Conservation (phyloP, 2,797 vertebrate species). For the Falco biarmicus region DNA sequence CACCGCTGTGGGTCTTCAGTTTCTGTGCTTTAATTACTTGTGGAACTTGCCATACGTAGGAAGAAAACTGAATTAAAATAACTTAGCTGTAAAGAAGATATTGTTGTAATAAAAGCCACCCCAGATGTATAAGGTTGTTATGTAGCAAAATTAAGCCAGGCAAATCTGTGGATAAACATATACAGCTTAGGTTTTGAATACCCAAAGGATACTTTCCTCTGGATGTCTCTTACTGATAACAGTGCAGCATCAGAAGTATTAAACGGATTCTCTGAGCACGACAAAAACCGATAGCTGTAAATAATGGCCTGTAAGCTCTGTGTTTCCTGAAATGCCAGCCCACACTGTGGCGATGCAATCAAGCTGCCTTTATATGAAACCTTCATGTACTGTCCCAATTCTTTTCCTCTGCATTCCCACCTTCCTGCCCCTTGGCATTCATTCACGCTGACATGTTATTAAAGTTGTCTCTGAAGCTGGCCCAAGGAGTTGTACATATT, state of each 20-base stretch:
- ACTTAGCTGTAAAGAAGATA: not conserved
- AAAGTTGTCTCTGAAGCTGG: slow-evolving; percentile 43
- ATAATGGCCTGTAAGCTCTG: not conserved
- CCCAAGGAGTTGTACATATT: not conserved
- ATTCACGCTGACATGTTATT: slow-evolving; percentile 1
- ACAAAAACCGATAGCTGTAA: not conserved
- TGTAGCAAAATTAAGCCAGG: not conserved
- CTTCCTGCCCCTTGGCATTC: slow-evolving; percentile 38
- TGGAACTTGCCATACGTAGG: not conserved
- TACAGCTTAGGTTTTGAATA: not conserved
- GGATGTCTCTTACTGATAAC: not conserved
- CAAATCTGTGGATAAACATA: not conserved
- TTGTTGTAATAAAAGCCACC: not conserved
- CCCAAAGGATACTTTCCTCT: not conserved
- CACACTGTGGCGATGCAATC: not conserved
- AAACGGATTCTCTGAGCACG: not conserved
- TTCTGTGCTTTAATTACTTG: not conserved
- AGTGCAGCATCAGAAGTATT: not conserved
- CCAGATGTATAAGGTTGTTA: not conserved
- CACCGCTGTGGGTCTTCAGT: not conserved
- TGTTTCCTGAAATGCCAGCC: not conserved
- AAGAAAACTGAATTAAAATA: not conserved
- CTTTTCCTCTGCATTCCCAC: not conserved
- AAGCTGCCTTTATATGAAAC: not conserved
- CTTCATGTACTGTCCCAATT: not conserved